Base-by-base conservation (phyloP, 1,140 invertebrate species). In the Pogonomyrmex californicus region DNA sequence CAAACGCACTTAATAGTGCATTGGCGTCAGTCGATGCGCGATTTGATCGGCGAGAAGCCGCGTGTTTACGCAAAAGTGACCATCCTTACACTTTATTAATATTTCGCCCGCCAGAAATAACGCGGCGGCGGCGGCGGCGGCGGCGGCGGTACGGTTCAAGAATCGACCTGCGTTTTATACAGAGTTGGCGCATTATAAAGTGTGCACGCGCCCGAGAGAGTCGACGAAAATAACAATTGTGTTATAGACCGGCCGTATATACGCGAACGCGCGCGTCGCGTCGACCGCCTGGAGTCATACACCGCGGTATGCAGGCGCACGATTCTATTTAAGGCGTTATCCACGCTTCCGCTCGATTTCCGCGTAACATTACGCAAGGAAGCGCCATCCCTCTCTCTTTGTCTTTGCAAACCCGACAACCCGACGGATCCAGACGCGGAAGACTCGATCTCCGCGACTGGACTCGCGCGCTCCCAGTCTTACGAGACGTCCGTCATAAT, bases 41-140 rank as follows among this genome's bases (percentile, higher is more conserved):
- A 56, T 87, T 83, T 66, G 65, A n/a, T 10, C 63, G 62, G 47
- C 58, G 65, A 85, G 76, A 90, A 63, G 68, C 87, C 87, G 78
- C 68, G 47, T 86, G 71, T 82, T 81, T 71, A 79, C 71, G 86
- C 83, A 85, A 86, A 90, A 33, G 44, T 47, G 56, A 49, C 23
- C 81, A 88, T 83, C 88, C 78, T 91, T 90, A 90, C 86, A 90
- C 86, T 78, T 90, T 91, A 91, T 91, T 91, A 91, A 91, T 91
- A 91, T 91, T 91, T 90, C 30, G 82, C 60, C 30, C 41, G 30
- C 73, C 86, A 88, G 82, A 88, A 91, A 91, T 91, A 91, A 82
- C 78, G 10, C 41, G 7, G 23, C 56, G 54, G 36, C 36, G 78
- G 71, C 23, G 54, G 36, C 36, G 78, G 71, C 23, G 23, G 23